These are phyloP conservation scores for Hydroisotoma schaefferi DNA, from an alignment of 2,888 invertebrate species.

Conservation along the genomic window DNA sequence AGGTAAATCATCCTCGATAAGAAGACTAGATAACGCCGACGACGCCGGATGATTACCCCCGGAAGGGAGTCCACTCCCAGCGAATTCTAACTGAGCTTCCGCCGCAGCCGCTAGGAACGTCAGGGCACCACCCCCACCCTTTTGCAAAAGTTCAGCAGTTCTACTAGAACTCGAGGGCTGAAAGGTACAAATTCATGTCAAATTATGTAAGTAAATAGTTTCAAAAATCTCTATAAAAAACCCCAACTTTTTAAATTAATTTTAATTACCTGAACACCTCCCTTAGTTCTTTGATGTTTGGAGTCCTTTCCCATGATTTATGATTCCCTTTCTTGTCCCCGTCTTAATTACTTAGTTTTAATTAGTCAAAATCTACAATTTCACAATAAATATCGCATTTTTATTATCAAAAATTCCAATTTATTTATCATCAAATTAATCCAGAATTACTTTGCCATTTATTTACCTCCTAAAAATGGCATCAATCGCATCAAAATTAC, in stretches of 20 bases:
- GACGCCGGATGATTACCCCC: conserved; percentile 15
- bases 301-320: conserved; percentile 33
- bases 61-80: conserved; percentile 3
- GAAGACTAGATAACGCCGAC: conserved; percentile 21
- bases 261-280: conserved; percentile 25
- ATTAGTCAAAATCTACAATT: too few relatives aligned
- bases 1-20: conserved; percentile 31
- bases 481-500: too few relatives aligned
- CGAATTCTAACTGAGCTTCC: conserved; percentile 21
- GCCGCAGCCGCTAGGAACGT: conserved; percentile 28
- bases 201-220: not conserved
- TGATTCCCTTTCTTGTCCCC: too few relatives aligned
- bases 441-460: too few relatives aligned
- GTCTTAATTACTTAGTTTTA: too few relatives aligned
- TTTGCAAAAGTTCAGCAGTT: conserved; percentile 74
- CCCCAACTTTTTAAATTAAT: not conserved
- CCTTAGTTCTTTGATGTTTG: conserved; percentile 30
- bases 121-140: conserved; percentile 26
- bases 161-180: conserved; percentile 89
- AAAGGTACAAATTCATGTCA: conserved; percentile 36
- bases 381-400: too few relatives aligned
- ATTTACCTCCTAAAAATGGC: too few relatives aligned
- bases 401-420: too few relatives aligned
- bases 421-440: too few relatives aligned
- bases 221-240: conserved; percentile 41